Base-by-base conservation (phyloP, 2,888 invertebrate species). In the Synergus laeviventris region DNA sequence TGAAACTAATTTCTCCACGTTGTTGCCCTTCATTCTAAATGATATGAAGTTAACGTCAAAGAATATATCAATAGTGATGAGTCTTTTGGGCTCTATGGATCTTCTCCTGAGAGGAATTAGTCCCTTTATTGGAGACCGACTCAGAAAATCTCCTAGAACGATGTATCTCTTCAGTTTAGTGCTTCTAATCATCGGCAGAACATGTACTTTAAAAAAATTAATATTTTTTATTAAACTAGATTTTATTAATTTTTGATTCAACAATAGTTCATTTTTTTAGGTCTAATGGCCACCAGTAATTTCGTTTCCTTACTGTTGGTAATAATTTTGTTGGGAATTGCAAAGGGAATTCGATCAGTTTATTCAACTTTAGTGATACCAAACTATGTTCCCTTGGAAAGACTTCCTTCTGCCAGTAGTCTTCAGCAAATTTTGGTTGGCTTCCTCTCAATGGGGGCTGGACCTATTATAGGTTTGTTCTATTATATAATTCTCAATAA, bases 351-450 rank as follows among this genome's bases (percentile, higher is more conserved):
- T 39, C 91, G 95, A 79, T 93, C 95, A 0, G 94, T 95, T 0
- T 95, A 94, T 85, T 94, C 95, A 93, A 92, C 93, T 64, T 90
- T 95, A 18, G 93, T 95, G 4, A 93, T 95, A 77, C 95, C 95
- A 0, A 93, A 91, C 86, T 93, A 95, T 84, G 94, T 95, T 8
- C 94, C 95, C 0, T 89, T 95, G 49, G 94, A 95, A 74, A 91
- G 93, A 83, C 89, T 95, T 31, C 93, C 95, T 1, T 93, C 94
- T 64, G 95, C 95, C 2, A 93, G 94, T 8, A 94, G 95, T 3
- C 93, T 95, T 60, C 95, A 95, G 87, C 94, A 94, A 93, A 92
- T 95, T 79, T 92, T 93, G 78, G 95, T 95, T 87, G 95, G 95
- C 21, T 78, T 81, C 39, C 91, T 94, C 66, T 92, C 94, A 62